Percentiles rank a stretch among this genome's conserved stretches.
Evolutionary conservation across 2,113 vertebrate species (phyloP).

Genomic region (Melierax canorus): DNA sequence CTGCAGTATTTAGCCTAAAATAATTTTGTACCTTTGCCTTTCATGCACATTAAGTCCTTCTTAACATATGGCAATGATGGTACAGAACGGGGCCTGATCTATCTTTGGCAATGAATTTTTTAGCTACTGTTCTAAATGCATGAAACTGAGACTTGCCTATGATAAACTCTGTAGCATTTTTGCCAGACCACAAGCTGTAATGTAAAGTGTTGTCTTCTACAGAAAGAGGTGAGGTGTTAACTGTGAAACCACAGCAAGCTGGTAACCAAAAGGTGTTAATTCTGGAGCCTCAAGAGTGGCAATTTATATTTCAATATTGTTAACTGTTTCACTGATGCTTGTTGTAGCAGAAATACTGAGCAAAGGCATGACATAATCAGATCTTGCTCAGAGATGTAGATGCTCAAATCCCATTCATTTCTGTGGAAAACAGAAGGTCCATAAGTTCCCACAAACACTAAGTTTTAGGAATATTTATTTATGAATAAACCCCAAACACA

Average conservation of each 20-base stretch:
- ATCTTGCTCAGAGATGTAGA: neutral
- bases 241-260: neutral
- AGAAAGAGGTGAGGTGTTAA: neutral
- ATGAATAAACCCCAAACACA: neutral
- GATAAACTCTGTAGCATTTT: neutral
- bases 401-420: neutral
- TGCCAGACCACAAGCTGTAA: neutral
- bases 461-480: neutral
- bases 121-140: neutral
- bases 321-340: neutral
- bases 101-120: neutral
- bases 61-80: neutral
- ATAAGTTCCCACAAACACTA: neutral
- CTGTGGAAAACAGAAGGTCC: neutral
- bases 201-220: conserved; percentile 13
- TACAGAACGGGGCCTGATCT: neutral
- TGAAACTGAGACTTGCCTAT: neutral
- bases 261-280: neutral
- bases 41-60: neutral
- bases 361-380: neutral
- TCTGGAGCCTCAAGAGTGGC: neutral
- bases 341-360: neutral
- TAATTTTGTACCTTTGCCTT: neutral
- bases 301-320: neutral
- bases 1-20: neutral